Evolutionary conservation across 2,113 vertebrate species (phyloP).

Genomic region (Elgaria multicarinata): DNA sequence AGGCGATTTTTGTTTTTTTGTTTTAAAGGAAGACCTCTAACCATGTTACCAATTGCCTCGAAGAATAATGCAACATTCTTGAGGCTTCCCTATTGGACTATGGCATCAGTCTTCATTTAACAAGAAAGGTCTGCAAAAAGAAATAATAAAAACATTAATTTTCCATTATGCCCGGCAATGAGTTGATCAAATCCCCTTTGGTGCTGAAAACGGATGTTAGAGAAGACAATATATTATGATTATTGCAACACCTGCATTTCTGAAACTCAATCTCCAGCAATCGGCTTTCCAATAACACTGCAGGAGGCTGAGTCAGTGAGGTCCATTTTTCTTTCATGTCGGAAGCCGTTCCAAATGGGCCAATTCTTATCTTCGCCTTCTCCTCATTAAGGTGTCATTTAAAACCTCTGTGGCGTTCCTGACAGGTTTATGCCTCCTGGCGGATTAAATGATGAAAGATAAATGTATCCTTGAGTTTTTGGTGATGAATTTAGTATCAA

Average conservation of each 20-base stretch:
- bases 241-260: slow-evolving; percentile 46
- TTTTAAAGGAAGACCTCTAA: not conserved
- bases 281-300: slow-evolving; percentile 34
- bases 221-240: not conserved
- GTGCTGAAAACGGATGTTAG: slow-evolving; percentile 7
- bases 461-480: slow-evolving; percentile 36
- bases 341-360: slow-evolving; percentile 43
- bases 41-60: not conserved
- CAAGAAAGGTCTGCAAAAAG: slow-evolving; percentile 6
- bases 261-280: slow-evolving; percentile 32
- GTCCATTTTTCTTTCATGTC: slow-evolving; percentile 33
- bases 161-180: not conserved
- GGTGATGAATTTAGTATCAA: slow-evolving; percentile 23
- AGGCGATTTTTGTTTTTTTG: not conserved
- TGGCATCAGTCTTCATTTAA: slow-evolving; percentile 8
- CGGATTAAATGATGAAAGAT: slow-evolving; percentile 41
- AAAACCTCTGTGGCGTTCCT: slow-evolving; percentile 31
- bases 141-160: slow-evolving; percentile 16
- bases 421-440: slow-evolving; percentile 43
- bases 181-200: slow-evolving; percentile 21
- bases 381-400: slow-evolving; percentile 53
- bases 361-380: slow-evolving; percentile 49
- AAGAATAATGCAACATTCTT: rapidly evolving
- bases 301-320: slow-evolving; percentile 28
- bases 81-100: not conserved